Base-by-base conservation (phyloP, 2,113 vertebrate genomes). In the Holacanthus passer region DNA sequence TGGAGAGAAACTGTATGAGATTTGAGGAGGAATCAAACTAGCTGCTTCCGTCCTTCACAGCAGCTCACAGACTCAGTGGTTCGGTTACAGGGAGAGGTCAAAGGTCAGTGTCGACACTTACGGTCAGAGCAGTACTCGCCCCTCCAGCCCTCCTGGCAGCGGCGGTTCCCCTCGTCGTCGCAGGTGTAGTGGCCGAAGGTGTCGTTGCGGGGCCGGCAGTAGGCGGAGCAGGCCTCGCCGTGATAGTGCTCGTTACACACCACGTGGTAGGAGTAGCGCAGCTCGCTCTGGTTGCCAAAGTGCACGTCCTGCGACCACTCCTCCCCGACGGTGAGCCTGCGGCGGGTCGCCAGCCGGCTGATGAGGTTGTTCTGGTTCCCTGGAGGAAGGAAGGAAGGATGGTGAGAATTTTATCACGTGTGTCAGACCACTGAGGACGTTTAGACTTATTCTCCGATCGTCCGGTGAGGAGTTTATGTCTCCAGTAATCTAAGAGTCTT, bases 261-360 rank as follows among this genome's bases (percentile, higher is more conserved):
- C 14, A 96, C 95, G 11, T 95, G 97, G 91, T 97, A 97, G 0
- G 97, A 97, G 92, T 96, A 98, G 3, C 90, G 96, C 5, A 97
- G 91, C 70, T 96, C 95, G 58, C 96, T 96, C 47, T 92, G 91
- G 43, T 96, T 93, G 0, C 93, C 93, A 0, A 84, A 91, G 84
- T 96, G 94, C 2, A 95, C 88, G 5, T 96, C 95, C 88, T 95
- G 93, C 0, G 96, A 95, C 97, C 97, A 98, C 0, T 95, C 95
- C 22, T 91, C 91, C 0, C 96, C 95, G 0, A 96, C 94, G 0
- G 86, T 84, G 73, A 97, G 87, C n/a, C 88, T 94, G 19, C 95
- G 94, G 2, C 93, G 89, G 0, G 96, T 94, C 0, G 95, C 95
- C 89, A 96, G 80, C 0, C 96, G 96, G 47, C 95, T 97, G 81